Percentiles rank a stretch among this genome's conserved stretches.
phyloP scores from a whole-genome alignment of 2,888 invertebrate species.

The Mongoloraphidia duomilia region DNA sequence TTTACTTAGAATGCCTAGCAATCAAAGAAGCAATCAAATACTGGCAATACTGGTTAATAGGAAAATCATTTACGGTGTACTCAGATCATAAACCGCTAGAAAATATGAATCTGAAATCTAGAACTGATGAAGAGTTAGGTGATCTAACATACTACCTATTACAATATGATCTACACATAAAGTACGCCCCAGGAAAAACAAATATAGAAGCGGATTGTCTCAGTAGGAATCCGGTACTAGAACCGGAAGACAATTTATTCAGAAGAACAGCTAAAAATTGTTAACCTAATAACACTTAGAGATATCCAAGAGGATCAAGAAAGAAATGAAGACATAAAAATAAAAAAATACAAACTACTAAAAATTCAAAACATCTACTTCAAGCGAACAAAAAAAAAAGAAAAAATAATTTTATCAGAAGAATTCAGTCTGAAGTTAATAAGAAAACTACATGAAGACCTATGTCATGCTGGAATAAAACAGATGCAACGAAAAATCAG shows the following conservation, averaged over 20 bases:
- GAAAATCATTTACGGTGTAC: constrained; percentile 13
- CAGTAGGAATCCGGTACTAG: constrained; percentile 13
- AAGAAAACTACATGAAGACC: constrained; percentile 6
- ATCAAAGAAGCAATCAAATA: constrained; percentile 10
- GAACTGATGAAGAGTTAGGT: constrained; percentile 15
- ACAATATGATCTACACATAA: constrained; percentile 16
- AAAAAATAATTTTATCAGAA: constrained; percentile 11
- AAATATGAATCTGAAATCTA: constrained; percentile 4
- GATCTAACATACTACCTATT: constrained; percentile 9
- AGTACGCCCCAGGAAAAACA: constrained; percentile 10
- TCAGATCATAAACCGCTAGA: constrained; percentile 16
- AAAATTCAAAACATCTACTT: constrained; percentile 7
- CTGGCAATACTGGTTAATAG: constrained; percentile 16
- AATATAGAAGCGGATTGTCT: constrained; percentile 12
- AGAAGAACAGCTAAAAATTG: constrained; percentile 4
- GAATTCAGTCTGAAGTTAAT: constrained; percentile 9
- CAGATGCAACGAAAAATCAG: background rate
- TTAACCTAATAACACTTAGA: constrained; percentile 3
- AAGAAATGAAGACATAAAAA: constrained; percentile 1
- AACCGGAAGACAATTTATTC: constrained; percentile 1
- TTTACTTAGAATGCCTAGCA: too few relatives aligned
- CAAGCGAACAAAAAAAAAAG: constrained; percentile 6
- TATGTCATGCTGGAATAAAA: constrained; percentile 4
- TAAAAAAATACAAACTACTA: constrained; percentile 2
- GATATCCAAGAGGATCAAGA: constrained; percentile 1